A percentile compares a stretch with the other conserved stretches of the same genome.
Conservation (phyloP, 2,888 invertebrate genomes). For the Watsonalla cultraria region DNA sequence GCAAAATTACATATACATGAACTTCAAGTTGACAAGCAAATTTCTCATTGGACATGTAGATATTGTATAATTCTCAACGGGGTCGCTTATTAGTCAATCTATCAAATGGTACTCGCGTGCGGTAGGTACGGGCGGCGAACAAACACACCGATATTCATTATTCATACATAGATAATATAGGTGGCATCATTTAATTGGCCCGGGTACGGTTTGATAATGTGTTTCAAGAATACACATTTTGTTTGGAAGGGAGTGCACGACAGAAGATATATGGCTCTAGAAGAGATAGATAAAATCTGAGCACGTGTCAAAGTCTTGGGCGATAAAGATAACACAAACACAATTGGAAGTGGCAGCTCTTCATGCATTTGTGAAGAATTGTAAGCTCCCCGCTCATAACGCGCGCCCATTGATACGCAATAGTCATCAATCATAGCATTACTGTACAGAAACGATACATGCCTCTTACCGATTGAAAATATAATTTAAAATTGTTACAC, state of each 20-base stretch:
- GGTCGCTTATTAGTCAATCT: slow-evolving; percentile 51
- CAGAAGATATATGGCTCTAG: background rate
- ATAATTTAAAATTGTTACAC: slow-evolving; percentile 34
- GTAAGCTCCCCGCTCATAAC: background rate
- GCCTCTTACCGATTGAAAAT: slow-evolving; percentile 26
- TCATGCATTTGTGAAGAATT: background rate
- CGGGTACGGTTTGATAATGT: slow-evolving; percentile 18
- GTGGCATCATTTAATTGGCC: slow-evolving; percentile 39
- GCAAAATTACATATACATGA: slow-evolving; percentile 23
- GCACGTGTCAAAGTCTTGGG: no score
- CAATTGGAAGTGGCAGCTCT: no score
- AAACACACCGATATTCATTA: slow-evolving; percentile 17
- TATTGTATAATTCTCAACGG: slow-evolving; percentile 21
- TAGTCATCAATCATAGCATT: slow-evolving; percentile 39
- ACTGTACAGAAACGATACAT: slow-evolving; percentile 26
- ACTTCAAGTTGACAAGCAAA: slow-evolving; percentile 25
- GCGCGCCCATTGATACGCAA: background rate
- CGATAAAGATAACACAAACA: background rate
- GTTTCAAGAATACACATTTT: background rate
- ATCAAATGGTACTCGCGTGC: slow-evolving; percentile 35
- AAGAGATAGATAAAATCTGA: no score
- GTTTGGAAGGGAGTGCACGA: background rate
- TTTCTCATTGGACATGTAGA: slow-evolving; percentile 24
- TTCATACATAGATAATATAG: slow-evolving; percentile 14
- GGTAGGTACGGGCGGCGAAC: slow-evolving; percentile 20